Evolutionary conservation across 2,797 vertebrate species (phyloP).

Genomic region (Tokudaia tokunoshimensis): DNA sequence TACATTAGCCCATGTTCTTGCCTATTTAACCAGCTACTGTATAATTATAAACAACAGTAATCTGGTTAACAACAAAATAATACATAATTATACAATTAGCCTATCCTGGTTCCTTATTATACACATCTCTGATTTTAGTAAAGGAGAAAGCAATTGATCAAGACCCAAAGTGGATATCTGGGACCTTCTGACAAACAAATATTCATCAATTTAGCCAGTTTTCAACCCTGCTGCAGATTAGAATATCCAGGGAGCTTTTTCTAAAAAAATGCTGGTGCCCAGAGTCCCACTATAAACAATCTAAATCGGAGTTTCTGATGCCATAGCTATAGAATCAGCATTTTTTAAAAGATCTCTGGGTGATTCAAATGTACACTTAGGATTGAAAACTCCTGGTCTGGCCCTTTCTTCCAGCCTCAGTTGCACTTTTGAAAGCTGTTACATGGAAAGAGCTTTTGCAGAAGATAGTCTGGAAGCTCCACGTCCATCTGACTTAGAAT

Average conservation of each 20-base stretch:
- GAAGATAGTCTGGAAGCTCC: background rate
- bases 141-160: conserved; percentile 62
- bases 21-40: background rate
- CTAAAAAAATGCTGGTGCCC: conserved; percentile 16
- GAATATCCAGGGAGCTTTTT: conserved; percentile 56
- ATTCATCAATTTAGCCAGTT: conserved; percentile 55
- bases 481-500: conserved; percentile 37
- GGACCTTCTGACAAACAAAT: conserved; percentile 62
- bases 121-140: conserved; percentile 52
- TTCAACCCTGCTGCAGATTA: conserved; percentile 53
- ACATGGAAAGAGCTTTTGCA: conserved; percentile 12
- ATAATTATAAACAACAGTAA: conserved; percentile 21
- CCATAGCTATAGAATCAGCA: conserved; percentile 41
- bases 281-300: conserved; percentile 20
- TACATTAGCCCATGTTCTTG: conserved; percentile 1
- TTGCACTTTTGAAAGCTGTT: conserved; percentile 27
- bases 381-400: conserved; percentile 27
- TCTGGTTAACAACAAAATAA: conserved; percentile 42
- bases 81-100: conserved; percentile 31
- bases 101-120: conserved; percentile 34
- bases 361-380: conserved; percentile 47
- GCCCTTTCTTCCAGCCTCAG: background rate
- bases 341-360: conserved; percentile 51
- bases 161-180: conserved; percentile 49
- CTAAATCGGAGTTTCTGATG: conserved; percentile 57